Base-by-base conservation (phyloP, 2,113 vertebrate genomes). In the Calypte anna region DNA sequence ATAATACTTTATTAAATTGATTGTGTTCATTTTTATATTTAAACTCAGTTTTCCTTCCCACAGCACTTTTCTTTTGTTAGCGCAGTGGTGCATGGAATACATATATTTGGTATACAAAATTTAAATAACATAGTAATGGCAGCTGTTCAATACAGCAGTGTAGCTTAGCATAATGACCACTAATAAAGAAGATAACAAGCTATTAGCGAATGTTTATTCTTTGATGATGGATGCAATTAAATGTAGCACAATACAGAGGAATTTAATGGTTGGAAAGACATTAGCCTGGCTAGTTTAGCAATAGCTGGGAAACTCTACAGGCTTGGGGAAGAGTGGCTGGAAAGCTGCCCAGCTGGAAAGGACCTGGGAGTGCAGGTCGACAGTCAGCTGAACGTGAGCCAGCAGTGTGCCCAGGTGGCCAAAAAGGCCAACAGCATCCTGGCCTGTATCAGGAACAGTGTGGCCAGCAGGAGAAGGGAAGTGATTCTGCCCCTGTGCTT, bases 131-230 rank as follows among this genome's bases (percentile, higher is more conserved):
- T 84, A 75, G 21, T 48, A 92, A 88, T 93, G 88, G 88, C 88
- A 84, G 61, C 64, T 90, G 68, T 96, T 86, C 83, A 96, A 48
- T 77, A 51, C 5, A 87, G 23, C 59, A 72, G 12, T 59, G 57
- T 72, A 83, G 61, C 31, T 93, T 72, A 88, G 69, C 27, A 82
- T 72, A 83, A 91, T 91, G 68, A 96, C 17, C 43, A 44, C 16
- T 92, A 94, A 78, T 78, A 91, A 82, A 68, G 64, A 88, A 83
- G 88, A 94, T 95, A 94, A 93, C 68, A 90, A 94, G 73, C 80
- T 93, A 75, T 96, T 94, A 95, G 9, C 57, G 70, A 67, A 72
- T 84, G 90, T 61, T 93, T 84, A 81, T 90, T 86, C 75, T 86
- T 67, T 59, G 55, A 77, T 15, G 80, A 74, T 62, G 12, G 14